Percentiles rank a stretch among this genome's conserved stretches.
Evolutionary conservation across 2,113 vertebrate species (phyloP).

Genomic region (Dicentrarchus labrax): DNA sequence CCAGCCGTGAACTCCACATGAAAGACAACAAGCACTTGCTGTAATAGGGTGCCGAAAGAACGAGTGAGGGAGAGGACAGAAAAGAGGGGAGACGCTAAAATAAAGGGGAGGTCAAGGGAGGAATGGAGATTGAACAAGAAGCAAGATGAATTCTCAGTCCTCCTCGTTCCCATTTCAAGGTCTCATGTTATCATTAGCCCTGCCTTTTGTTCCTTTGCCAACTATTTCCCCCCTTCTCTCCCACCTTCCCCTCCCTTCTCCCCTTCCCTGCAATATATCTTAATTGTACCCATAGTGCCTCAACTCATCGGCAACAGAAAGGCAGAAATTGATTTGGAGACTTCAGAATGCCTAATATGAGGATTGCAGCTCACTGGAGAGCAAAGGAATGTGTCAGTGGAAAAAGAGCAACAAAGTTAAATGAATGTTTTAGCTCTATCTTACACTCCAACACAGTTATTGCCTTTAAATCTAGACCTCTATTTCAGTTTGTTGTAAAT

Average conservation of each 20-base stretch:
- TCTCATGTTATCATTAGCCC: slow-evolving; percentile 75
- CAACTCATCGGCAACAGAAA: slow-evolving; percentile 51
- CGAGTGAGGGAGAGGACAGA: slow-evolving; percentile 58
- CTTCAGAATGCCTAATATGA: slow-evolving; percentile 51
- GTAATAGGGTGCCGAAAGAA: slow-evolving; percentile 80
- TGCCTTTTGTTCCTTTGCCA: slow-evolving; percentile 77
- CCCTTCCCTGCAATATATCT: slow-evolving; percentile 60
- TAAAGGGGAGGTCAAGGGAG: slow-evolving; percentile 70
- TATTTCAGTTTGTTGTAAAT: slow-evolving; percentile 53
- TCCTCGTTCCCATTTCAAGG: slow-evolving; percentile 69
- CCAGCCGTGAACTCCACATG: slow-evolving; percentile 82
- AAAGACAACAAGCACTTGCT: slow-evolving; percentile 80
- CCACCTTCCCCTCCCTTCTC: slow-evolving; percentile 38
- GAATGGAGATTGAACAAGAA: slow-evolving; percentile 65
- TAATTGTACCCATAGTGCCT: slow-evolving; percentile 70
- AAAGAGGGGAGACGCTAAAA: slow-evolving; percentile 36
- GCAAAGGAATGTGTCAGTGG: slow-evolving; percentile 60
- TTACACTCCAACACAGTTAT: slow-evolving; percentile 28
- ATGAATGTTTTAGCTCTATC: slow-evolving; percentile 40
- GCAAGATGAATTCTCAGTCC: slow-evolving; percentile 54
- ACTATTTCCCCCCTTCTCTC: slow-evolving; percentile 27
- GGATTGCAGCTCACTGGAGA: slow-evolving; percentile 65
- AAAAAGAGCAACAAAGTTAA: slow-evolving; percentile 53
- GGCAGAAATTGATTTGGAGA: slow-evolving; percentile 68
- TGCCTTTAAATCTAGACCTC: slow-evolving; percentile 33